A percentile compares a stretch with the other conserved stretches of the same genome.
phyloP scores from a whole-genome alignment of 2,888 invertebrate species.

The Diaphora mendica region DNA sequence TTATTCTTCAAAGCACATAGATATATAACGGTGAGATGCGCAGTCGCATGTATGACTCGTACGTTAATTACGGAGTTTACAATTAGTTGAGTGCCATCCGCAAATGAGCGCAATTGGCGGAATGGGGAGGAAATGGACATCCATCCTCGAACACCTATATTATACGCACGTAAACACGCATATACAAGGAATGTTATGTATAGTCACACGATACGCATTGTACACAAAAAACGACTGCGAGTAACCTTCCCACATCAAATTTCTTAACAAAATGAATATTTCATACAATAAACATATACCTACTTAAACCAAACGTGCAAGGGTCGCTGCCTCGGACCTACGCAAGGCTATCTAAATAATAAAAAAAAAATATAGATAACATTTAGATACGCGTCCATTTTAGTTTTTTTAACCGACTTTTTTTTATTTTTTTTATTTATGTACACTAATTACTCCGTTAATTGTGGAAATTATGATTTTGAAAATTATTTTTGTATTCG shows the following conservation, averaged over 20 bases:
- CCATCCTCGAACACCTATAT: constrained; percentile 68
- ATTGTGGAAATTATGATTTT: no score
- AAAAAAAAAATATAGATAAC: background rate
- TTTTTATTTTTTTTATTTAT: no score
- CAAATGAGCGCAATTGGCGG: constrained; percentile 83
- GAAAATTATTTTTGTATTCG: no score
- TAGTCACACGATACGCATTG: constrained; percentile 4
- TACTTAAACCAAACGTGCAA: background rate
- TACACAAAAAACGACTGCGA: background rate
- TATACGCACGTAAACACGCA: constrained; percentile 46
- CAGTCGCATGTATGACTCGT: constrained; percentile 64
- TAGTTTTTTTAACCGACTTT: no score
- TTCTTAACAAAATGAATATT: background rate
- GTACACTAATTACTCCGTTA: no score
- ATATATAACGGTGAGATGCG: constrained; percentile 57
- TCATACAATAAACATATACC: background rate
- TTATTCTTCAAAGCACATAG: constrained; percentile 9
- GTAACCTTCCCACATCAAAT: background rate
- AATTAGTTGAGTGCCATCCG: constrained; percentile 78
- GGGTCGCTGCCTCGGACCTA: background rate
- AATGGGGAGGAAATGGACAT: constrained; percentile 82
- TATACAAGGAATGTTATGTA: constrained; percentile 10
- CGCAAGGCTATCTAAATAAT: background rate
- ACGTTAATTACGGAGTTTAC: constrained; percentile 76
- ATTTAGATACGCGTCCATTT: background rate